Evolutionary conservation across 2,113 vertebrate genomes (phyloP), one percentile per base, ranked within the genome.

Genomic region (Periophthalmus modestus): DNA sequence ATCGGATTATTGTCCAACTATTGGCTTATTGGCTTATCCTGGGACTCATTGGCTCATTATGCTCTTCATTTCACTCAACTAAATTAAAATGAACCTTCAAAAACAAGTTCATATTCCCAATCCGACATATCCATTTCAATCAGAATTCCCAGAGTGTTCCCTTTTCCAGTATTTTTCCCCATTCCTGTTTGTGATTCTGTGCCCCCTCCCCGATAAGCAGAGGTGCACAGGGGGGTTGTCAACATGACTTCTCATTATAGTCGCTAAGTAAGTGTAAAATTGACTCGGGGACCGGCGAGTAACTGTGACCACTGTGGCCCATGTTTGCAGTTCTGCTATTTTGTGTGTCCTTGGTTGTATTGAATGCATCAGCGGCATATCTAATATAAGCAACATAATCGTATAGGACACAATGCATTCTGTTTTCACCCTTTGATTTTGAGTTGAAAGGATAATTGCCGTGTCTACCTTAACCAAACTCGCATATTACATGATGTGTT

Each of bases 211-310:
- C 16, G 70, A 13, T 68, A 77, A 82, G 68, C 36, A 74, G 76
- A 79, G 54, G 48, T 79, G 79, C 79, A 87, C 79, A 78, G 82
- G 58, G 10, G 24, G 61, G 21, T 81, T 86, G 86, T 87, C 86
- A 83, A 85, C 87, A 88, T 85, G 82, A 85, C 80, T 89, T 86
- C 82, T 81, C 82, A 91, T 88, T 88, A 89, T 73, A 68, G 74
- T 67, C 28, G 55, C 73, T 86, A 89, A 91, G 84, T 87, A 83
- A 87, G 87, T 88, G 86, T 87, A 90, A 88, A 90, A 91, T 90
- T 88, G 88, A 89, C 87, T 91, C 88, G 79, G 12, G 69, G 72
- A 78, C 80, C 79, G 78, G 77, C 79, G 75, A 74, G 76, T 88
- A 72, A 63, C 52, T 83, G 84, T 84, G 81, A 86, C 81, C 78